Evolutionary conservation across 1,140 invertebrate genomes (phyloP).

Genomic region (Trachymyrmex septentrionalis): DNA sequence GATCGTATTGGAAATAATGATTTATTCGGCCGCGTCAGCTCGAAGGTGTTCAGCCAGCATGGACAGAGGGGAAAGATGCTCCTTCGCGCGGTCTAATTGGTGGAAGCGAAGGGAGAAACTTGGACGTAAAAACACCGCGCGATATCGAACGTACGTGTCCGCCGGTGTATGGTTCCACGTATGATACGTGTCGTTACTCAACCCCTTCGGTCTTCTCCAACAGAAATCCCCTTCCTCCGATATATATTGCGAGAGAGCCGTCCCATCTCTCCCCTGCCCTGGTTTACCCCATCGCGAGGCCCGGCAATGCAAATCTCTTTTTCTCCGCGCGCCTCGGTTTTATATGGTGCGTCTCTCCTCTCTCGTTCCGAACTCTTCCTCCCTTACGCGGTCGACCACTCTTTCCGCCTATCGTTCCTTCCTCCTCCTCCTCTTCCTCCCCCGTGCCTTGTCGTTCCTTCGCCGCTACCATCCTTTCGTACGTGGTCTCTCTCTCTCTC

Average conservation of each 20-base stretch:
- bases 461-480: constrained; percentile 48
- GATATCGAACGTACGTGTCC: constrained; percentile 80
- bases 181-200: constrained; percentile 81
- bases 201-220: constrained; percentile 72
- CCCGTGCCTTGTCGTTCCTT: constrained; percentile 57
- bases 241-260: constrained; percentile 57
- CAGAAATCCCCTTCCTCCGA: constrained; percentile 68
- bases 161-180: constrained; percentile 77
- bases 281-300: constrained; percentile 64
- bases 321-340: constrained; percentile 83
- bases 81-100: constrained; percentile 78
- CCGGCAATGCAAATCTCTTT: constrained; percentile 84
- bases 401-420: constrained; percentile 75
- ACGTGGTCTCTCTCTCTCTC: constrained; percentile 42
- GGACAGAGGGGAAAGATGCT: constrained; percentile 45
- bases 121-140: constrained; percentile 76
- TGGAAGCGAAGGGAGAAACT: constrained; percentile 76
- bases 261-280: constrained; percentile 46
- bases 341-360: constrained; percentile 80
- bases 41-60: constrained; percentile 39
- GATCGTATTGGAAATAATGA: constrained; percentile 36
- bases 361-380: constrained; percentile 62
- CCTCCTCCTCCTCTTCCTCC: constrained; percentile 1
- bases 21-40: constrained; percentile 18
- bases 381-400: constrained; percentile 74